Conservation (phyloP, 2,888 invertebrate genomes). For the Nineta flava region DNA sequence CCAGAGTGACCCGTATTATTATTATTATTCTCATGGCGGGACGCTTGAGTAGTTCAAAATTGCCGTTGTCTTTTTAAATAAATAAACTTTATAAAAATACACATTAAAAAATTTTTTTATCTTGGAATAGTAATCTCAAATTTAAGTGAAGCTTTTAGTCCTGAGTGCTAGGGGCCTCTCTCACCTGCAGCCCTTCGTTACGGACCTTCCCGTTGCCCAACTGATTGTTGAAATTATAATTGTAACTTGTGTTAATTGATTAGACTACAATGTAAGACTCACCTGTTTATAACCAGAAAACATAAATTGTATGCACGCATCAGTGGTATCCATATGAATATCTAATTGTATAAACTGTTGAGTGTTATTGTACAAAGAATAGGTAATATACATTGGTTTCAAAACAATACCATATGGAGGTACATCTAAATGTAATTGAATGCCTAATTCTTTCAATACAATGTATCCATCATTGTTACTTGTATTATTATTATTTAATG, state of each 20-base stretch:
- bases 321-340: slow-evolving; percentile 63
- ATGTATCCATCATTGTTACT: neutral
- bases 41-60: no score
- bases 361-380: slow-evolving; percentile 56
- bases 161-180: no score
- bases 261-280: slow-evolving; percentile 8
- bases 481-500: neutral
- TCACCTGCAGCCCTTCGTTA: no score
- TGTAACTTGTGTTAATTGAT: neutral
- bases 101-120: no score
- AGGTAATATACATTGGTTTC: slow-evolving; percentile 52
- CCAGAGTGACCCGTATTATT: no score
- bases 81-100: no score
- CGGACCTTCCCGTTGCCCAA: no score
- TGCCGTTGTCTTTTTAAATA: no score
- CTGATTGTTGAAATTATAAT: neutral
- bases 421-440: neutral
- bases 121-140: no score
- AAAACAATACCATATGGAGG: slow-evolving; percentile 50
- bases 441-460: neutral
- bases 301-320: slow-evolving; percentile 59
- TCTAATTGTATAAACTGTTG: slow-evolving; percentile 53
- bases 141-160: no score
- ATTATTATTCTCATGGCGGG: no score
- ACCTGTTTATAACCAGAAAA: slow-evolving; percentile 89